phyloP scores from a whole-genome alignment of 1,140 invertebrate genomes.

The Bombus breviceps region DNA sequence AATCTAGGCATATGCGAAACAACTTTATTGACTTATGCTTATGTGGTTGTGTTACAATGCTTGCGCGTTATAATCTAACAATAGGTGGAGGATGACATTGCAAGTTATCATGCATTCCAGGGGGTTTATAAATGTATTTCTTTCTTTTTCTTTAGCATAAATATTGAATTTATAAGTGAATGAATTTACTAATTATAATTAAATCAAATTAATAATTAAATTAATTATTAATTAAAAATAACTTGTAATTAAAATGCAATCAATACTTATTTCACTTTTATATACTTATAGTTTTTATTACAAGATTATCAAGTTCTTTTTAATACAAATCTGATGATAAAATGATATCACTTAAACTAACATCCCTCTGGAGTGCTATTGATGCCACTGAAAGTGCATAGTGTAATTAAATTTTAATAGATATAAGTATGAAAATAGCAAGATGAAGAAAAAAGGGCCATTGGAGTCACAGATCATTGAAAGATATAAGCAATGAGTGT shows the following conservation, averaged over 20 bases:
- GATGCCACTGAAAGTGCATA: conserved; percentile 62
- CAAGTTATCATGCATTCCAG: conserved; percentile 57
- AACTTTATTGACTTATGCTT: conserved; percentile 68
- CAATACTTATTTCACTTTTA: conserved; percentile 8
- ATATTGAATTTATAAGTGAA: neutral
- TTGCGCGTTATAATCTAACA: conserved; percentile 72
- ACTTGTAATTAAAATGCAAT: neutral
- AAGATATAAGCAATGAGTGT: conserved; percentile 81
- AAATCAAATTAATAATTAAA: neutral
- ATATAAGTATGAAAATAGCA: conserved; percentile 45
- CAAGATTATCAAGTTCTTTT: neutral
- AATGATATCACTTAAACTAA: neutral
- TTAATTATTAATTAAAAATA: neutral
- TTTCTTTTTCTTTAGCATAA: neutral
- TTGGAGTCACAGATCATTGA: conserved; percentile 53
- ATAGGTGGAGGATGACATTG: conserved; percentile 70
- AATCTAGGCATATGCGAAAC: conserved; percentile 45
- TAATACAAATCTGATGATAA: neutral
- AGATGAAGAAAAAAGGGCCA: conserved; percentile 57
- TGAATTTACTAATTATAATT: neutral
- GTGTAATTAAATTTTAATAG: conserved; percentile 41
- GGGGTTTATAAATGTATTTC: conserved; percentile 18
- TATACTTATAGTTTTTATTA: neutral
- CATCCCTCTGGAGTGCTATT: conserved; percentile 52
- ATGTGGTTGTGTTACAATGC: conserved; percentile 71